Base-by-base conservation (phyloP, 2,113 vertebrate genomes). In the Macroglossus sobrinus region DNA sequence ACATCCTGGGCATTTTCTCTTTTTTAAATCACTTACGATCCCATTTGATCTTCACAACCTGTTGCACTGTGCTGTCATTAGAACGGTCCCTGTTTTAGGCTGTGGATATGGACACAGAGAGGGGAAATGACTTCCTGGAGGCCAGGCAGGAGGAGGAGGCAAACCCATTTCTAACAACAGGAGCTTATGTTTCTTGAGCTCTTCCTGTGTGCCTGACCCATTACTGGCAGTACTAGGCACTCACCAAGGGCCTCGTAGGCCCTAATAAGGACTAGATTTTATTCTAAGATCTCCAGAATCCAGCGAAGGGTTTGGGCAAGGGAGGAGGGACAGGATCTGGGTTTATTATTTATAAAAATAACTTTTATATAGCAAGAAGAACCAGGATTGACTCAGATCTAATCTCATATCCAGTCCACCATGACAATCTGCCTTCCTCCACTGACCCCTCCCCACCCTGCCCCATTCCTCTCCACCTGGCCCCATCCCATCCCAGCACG, bases 251-350 rank as follows among this genome's bases (percentile, higher is more conserved):
- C n/a, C 59, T n/a, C 8, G 2, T 14, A 16, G 43, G 22, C 19
- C 35, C 0, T 5, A 14, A 4, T 11, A 61, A 43, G 13, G 30
- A n/a, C 45, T 50, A 0, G 14, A 13, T 38, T 33, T 55, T 11
- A 13, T 47, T n/a, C 7, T 8, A 28, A 28, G 10, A 38, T 68
- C 7, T 13, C 61, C 14, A 2, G 79, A 47, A 76, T 97, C 96
- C 96, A 95, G 53, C 94, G 98, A 97, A 96, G 97, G 98, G 94
- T 97, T 97, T 98, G 98, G 38, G 98, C 98, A 99, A 98, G n/a
- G 97, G 98, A 99, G 99, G 98, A 99, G 98, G 99, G 98, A 99
- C 98, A 99, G 99, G 35, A 72, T 16, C 99, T 99, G 98, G 98
- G 99, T 99, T 98, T 99, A 99, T 97, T 98, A 98, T 98, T 99